Evolutionary conservation across 2,888 invertebrate genomes (phyloP).

Genomic region (Agonopterix heracliana): DNA sequence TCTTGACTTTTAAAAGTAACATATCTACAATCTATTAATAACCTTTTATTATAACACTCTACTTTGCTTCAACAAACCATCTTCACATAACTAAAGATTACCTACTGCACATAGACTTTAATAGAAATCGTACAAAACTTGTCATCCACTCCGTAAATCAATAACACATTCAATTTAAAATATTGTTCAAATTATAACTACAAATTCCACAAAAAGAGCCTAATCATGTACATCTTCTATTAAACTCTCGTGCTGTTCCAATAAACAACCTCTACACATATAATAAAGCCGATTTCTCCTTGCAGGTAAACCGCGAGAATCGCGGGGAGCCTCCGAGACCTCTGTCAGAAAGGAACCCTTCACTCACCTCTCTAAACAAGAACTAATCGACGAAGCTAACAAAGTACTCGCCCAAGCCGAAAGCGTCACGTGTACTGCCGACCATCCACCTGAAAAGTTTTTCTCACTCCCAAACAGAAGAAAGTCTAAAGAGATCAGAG

Average conservation of each 20-base stretch:
- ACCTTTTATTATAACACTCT: too few relatives aligned
- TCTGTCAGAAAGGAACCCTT: conserved; percentile 73
- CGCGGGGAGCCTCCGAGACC: conserved; percentile 55
- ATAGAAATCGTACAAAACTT: too few relatives aligned
- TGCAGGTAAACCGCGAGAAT: conserved; percentile 67
- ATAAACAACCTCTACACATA: neutral
- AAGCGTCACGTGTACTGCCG: conserved; percentile 80
- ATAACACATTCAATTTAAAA: too few relatives aligned
- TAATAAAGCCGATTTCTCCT: conserved; percentile 13
- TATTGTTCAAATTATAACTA: too few relatives aligned
- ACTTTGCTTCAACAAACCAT: too few relatives aligned
- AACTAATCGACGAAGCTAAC: conserved; percentile 85
- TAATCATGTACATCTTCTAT: too few relatives aligned
- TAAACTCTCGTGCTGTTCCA: neutral
- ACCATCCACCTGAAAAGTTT: conserved; percentile 78
- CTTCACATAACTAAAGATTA: too few relatives aligned
- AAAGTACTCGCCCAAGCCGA: conserved; percentile 84
- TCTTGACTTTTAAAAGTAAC: too few relatives aligned
- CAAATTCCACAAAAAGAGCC: too few relatives aligned
- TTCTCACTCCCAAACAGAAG: conserved; percentile 81
- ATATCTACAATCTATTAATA: too few relatives aligned
- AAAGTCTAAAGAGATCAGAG: conserved; percentile 65
- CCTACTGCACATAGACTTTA: too few relatives aligned
- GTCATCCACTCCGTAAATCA: too few relatives aligned
- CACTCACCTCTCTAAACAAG: conserved; percentile 81